Conservation (phyloP, 1,140 invertebrate species). For the Patella vulgata region DNA sequence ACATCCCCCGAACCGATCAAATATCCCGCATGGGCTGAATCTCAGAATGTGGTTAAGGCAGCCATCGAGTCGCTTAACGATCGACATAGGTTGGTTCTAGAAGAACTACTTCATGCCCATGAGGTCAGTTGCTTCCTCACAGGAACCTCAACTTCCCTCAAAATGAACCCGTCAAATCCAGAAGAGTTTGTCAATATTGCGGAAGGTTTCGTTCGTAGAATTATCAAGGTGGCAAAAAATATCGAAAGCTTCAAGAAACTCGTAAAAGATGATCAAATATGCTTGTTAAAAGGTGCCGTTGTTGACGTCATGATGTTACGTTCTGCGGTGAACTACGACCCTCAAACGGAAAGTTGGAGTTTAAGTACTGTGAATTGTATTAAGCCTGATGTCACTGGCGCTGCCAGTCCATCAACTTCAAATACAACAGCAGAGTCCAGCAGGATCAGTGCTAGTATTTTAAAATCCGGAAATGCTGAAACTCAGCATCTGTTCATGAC, state of each 20-base stretch:
- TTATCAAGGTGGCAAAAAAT: conserved; percentile 60
- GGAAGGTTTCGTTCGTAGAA: conserved; percentile 54
- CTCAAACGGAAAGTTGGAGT: conserved; percentile 52
- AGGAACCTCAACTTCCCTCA: conserved; percentile 37
- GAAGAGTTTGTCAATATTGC: conserved; percentile 61
- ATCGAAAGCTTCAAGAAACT: conserved; percentile 51
- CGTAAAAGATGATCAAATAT: conserved; percentile 57
- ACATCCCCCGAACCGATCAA: not conserved
- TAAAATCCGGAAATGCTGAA: conserved; percentile 46
- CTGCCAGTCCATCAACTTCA: not conserved
- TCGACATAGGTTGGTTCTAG: conserved; percentile 33
- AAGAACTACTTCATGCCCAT: conserved; percentile 47
- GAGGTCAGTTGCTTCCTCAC: conserved; percentile 46
- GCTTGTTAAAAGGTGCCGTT: conserved; percentile 57
- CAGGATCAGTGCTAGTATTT: conserved; percentile 44
- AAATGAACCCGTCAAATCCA: conserved; percentile 41
- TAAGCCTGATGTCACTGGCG: not conserved
- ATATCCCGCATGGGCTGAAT: conserved; percentile 37
- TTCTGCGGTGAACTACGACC: conserved; percentile 58
- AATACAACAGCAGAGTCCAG: not conserved
- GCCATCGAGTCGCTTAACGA: conserved; percentile 29
- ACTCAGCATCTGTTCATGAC: conserved; percentile 49
- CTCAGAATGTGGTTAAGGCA: conserved; percentile 25
- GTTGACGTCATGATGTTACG: conserved; percentile 62
- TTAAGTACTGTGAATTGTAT: conserved; percentile 50